Conservation (phyloP, 2,888 invertebrate genomes). For the Diplazon laetatorius region DNA sequence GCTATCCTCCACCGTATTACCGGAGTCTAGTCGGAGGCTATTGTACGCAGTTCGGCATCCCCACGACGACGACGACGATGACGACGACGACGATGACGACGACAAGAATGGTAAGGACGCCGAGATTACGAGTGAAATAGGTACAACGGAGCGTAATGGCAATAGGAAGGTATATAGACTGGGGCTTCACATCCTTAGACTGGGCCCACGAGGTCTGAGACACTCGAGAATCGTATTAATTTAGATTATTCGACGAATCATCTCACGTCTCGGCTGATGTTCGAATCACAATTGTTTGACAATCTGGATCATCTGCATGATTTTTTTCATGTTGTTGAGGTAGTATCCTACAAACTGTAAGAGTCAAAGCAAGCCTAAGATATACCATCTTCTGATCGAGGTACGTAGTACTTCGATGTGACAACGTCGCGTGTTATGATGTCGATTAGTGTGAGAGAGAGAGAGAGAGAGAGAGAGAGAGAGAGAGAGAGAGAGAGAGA, state of each 20-base stretch:
- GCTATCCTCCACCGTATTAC: conserved; percentile 72
- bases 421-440: no score
- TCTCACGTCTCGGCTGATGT: no score
- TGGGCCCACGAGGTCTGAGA: conserved; percentile 59
- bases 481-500: no score
- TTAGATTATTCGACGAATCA: conserved; percentile 64
- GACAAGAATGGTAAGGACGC: conserved; percentile 14
- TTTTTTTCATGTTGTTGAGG: no score
- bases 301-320: no score
- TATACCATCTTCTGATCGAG: no score
- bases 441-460: no score
- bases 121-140: conserved; percentile 14
- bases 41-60: conserved; percentile 68
- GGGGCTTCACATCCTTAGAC: conserved; percentile 40
- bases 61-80: conserved; percentile 60
- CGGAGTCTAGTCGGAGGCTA: conserved; percentile 70
- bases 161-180: conserved; percentile 57
- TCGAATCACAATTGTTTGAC: no score
- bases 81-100: conserved; percentile 37
- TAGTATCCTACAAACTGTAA: no score
- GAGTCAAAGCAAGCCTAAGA: no score
- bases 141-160: conserved; percentile 26
- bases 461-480: no score
- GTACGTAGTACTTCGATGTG: no score
- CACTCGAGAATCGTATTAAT: conserved; percentile 67